Percentiles rank a stretch among this genome's conserved stretches.
phyloP scores from a whole-genome alignment of 2,113 vertebrate genomes.

The Mormoops blainvillei region DNA sequence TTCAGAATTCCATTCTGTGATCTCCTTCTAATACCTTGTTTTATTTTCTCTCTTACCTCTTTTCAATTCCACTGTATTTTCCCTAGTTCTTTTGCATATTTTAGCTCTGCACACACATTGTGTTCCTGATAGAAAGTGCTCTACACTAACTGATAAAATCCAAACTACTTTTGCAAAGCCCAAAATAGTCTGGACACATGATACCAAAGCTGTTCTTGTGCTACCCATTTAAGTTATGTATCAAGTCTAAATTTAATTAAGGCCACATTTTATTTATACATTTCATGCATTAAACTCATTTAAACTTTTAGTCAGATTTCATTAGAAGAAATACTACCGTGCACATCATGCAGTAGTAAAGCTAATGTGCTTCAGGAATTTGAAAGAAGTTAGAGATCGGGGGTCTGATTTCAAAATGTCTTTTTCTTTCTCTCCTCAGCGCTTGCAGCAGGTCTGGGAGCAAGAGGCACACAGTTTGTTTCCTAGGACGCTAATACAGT shows the following conservation, averaged over 20 bases:
- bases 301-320: conserved; percentile 88
- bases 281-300: conserved; percentile 88
- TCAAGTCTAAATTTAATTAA: conserved; percentile 87
- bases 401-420: conserved; percentile 86
- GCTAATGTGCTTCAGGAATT: conserved; percentile 88
- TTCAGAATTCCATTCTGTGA: neutral
- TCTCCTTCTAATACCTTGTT: neutral
- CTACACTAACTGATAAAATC: conserved; percentile 74
- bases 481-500: conserved; percentile 86
- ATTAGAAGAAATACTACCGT: conserved; percentile 87
- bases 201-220: conserved; percentile 80
- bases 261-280: conserved; percentile 88
- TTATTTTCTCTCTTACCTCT: neutral
- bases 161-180: conserved; percentile 69
- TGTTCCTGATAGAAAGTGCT: conserved; percentile 57
- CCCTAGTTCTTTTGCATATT: neutral
- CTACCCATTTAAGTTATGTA: conserved; percentile 85
- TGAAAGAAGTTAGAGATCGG: conserved; percentile 86
- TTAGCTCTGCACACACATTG: conserved; percentile 2
- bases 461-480: conserved; percentile 75
- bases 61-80: neutral
- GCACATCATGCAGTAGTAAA: conserved; percentile 84
- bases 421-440: conserved; percentile 75
- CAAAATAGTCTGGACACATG: conserved; percentile 79
- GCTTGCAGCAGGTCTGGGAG: conserved; percentile 77